A percentile compares a stretch with the other conserved stretches of the same genome.
Evolutionary conservation across 2,797 vertebrate species (phyloP).

Genomic region (Cheirogaleus major): DNA sequence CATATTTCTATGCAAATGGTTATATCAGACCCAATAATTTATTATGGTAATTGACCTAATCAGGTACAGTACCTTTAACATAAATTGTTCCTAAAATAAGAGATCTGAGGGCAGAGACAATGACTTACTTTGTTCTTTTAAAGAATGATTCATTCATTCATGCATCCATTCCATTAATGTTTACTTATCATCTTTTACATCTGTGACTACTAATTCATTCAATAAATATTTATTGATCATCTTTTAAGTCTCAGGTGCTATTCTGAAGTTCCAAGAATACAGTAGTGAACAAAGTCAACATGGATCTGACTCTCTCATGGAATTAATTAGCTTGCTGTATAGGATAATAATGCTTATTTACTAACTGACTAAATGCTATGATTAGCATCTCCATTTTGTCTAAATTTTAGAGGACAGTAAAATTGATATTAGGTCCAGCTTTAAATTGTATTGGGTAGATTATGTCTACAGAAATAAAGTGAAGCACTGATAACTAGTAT

Average conservation of each 20-base stretch:
- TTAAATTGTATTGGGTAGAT: neutral
- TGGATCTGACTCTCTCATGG: neutral
- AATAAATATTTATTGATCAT: neutral
- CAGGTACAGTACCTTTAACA: neutral
- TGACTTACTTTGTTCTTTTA: neutral
- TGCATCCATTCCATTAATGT: neutral
- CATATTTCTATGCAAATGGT: neutral
- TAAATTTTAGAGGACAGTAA: neutral
- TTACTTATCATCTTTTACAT: neutral
- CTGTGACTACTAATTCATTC: neutral
- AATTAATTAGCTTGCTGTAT: neutral
- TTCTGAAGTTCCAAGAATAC: neutral
- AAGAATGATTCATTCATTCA: neutral
- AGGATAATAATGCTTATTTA: neutral
- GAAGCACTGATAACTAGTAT: neutral
- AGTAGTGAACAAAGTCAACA: neutral
- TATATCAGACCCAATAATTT: neutral
- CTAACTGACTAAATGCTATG: neutral
- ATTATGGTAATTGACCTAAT: neutral
- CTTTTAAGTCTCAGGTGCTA: neutral
- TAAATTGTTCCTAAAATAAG: neutral
- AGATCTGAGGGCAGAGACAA: neutral
- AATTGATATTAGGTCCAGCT: neutral
- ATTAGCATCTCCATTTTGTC: neutral
- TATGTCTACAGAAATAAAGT: neutral